phyloP scores from a whole-genome alignment of 2,113 vertebrate genomes.

The Nesogale talazaci region DNA sequence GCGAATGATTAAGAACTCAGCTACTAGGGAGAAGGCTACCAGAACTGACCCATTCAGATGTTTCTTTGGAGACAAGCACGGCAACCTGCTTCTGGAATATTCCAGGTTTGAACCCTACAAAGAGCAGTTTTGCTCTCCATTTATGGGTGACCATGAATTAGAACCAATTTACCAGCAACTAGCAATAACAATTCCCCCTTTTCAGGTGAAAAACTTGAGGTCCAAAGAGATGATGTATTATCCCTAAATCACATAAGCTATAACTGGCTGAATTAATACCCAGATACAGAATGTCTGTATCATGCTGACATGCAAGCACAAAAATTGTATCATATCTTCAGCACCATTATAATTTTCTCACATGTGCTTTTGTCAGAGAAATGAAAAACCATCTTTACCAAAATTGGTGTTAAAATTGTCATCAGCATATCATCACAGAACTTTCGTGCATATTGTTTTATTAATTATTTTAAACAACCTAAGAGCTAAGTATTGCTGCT shows the following conservation, averaged over 20 bases:
- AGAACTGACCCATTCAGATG: not conserved
- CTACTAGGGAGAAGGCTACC: not conserved
- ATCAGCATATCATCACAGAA: not conserved
- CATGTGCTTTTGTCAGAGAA: not conserved
- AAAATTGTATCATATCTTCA: not conserved
- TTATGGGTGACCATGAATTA: not conserved
- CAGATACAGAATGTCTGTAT: not conserved
- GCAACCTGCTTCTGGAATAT: not conserved
- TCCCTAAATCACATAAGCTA: not conserved
- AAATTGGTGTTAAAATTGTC: not conserved
- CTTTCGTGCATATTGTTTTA: not conserved
- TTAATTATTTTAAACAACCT: not conserved
- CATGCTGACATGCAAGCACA: not conserved
- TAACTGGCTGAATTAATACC: not conserved
- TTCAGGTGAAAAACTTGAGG: too few species aligned
- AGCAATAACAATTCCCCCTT: not conserved
- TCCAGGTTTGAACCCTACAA: not conserved
- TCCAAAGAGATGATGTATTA: not conserved
- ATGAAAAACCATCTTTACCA: not conserved
- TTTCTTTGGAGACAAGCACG: not conserved
- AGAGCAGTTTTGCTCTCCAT: not conserved
- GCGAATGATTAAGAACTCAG: not conserved
- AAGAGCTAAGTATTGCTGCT: not conserved
- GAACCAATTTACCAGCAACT: not conserved
- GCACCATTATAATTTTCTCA: not conserved